Percentiles rank a stretch among this genome's conserved stretches.
Evolutionary conservation across 2,797 vertebrate genomes (phyloP).

Genomic region (Crenichthys baileyi): DNA sequence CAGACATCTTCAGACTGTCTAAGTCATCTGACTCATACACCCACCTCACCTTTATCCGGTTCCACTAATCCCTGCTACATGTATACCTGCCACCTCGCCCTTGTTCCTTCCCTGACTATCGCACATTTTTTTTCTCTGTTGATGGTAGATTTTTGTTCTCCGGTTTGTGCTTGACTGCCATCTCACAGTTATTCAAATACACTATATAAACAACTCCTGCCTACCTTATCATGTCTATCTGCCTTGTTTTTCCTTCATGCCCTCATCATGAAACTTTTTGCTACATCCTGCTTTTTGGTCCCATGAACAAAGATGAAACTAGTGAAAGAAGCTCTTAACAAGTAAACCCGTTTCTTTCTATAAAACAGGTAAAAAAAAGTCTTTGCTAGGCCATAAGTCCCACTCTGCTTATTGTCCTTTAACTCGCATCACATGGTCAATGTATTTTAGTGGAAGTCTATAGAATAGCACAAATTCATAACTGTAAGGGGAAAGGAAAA

Average conservation of each 20-base stretch:
- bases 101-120: not conserved
- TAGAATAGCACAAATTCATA: not conserved
- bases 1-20: constrained; percentile 11
- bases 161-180: not conserved
- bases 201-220: not conserved
- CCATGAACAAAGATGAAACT: not conserved
- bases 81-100: constrained; percentile 14
- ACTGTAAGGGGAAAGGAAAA: not conserved
- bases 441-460: not conserved
- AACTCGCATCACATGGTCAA: not conserved
- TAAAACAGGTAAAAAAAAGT: too few species aligned
- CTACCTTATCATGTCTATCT: not conserved
- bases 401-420: not conserved
- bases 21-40: constrained; percentile 11
- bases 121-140: not conserved
- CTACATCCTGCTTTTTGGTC: not conserved
- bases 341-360: too few species aligned
- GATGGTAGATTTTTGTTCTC: not conserved
- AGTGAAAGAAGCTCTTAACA: not conserved
- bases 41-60: constrained; percentile 2
- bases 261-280: constrained; percentile 2
- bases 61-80: constrained; percentile 7
- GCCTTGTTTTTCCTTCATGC: not conserved
- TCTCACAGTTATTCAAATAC: constrained; percentile 3
- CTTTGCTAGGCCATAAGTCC: too few species aligned